Base-by-base conservation (phyloP, 1,140 invertebrate genomes). In the Drosophila paulistorum region DNA sequence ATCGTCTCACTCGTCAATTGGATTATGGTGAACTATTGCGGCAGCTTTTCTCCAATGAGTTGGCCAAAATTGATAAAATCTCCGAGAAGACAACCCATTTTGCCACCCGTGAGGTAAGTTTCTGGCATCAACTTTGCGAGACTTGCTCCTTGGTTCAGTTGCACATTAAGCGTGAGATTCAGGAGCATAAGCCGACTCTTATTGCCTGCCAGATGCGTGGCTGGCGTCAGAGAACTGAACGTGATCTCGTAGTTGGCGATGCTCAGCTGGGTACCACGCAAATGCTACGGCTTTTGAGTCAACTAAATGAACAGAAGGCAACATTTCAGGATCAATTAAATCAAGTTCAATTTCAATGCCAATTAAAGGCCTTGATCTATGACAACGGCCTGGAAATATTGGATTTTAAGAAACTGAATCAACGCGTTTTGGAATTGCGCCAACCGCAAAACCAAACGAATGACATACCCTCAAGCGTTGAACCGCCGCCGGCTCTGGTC, bases 21-120 rank as follows among this genome's bases (percentile, higher is more conserved):
- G 95, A 96, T 92, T 94, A 95, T 71, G 94, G 94, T 92, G 95
- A 95, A 74, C 93, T 95, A 73, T 92, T 96, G 61, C 93, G 94
- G 66, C 93, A 93, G 41, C 95, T 96, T 81, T 93, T 95, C 76
- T 93, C 93, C 83, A 90, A 92, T n/a, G 93, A 94, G 74, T 63
- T 94, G 48, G 9, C 65, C 73, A 39, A 81, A 87, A 55, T 94
- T 93, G 92, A 92, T 91, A 60, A 94, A 94, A 77, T 93, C 95
- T 81, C 93, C 94, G 33, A 87, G 91, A 57, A 95, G 95, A 72
- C 94, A 95, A 51, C 94, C 94, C 90, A 94, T 93, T 79, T 96
- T 76, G 94, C 94, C 42, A 93, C 93, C 90, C 94, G 95, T 71
- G 95, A 96, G 90, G 93, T 95, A 51, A 94, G 95, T 71, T 95